phyloP scores from a whole-genome alignment of 2,113 vertebrate species.

The Fregata magnificens region DNA sequence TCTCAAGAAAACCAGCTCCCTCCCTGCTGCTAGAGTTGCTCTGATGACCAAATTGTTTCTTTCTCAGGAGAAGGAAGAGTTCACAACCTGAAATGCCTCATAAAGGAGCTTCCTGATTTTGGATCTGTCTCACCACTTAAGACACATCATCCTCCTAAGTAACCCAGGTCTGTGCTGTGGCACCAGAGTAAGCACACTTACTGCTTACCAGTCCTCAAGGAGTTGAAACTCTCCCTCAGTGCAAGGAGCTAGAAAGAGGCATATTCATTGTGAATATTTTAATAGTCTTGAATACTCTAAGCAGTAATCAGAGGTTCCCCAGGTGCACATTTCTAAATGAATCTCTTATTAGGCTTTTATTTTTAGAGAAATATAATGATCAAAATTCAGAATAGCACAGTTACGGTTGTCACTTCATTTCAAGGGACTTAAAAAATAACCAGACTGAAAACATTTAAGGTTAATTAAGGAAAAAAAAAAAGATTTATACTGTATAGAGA shows the following conservation, averaged over 20 bases:
- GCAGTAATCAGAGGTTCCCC: slow-evolving; percentile 37
- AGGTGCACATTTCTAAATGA: slow-evolving; percentile 44
- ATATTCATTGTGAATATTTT: not conserved
- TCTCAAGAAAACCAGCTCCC: not conserved
- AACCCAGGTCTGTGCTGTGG: not conserved
- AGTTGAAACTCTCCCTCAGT: not conserved
- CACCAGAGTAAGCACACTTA: not conserved
- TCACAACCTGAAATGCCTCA: not conserved
- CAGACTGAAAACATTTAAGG: not conserved
- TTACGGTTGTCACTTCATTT: not conserved
- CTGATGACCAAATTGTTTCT: not conserved
- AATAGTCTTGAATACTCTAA: not conserved
- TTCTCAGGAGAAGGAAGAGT: not conserved
- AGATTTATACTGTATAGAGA: not conserved
- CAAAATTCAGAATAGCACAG: slow-evolving; percentile 12
- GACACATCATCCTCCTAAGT: not conserved
- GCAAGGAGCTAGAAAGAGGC: not conserved
- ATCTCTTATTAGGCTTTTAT: slow-evolving; percentile 26
- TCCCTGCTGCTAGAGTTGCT: not conserved
- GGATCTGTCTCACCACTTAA: not conserved
- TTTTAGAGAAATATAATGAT: slow-evolving; percentile 53
- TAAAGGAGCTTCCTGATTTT: not conserved
- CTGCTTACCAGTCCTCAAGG: not conserved
- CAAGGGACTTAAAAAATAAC: not conserved
- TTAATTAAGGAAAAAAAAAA: slow-evolving; percentile 24